Evolutionary conservation across 2,888 invertebrate species (phyloP).

Genomic region (Hydroisotoma schaefferi): DNA sequence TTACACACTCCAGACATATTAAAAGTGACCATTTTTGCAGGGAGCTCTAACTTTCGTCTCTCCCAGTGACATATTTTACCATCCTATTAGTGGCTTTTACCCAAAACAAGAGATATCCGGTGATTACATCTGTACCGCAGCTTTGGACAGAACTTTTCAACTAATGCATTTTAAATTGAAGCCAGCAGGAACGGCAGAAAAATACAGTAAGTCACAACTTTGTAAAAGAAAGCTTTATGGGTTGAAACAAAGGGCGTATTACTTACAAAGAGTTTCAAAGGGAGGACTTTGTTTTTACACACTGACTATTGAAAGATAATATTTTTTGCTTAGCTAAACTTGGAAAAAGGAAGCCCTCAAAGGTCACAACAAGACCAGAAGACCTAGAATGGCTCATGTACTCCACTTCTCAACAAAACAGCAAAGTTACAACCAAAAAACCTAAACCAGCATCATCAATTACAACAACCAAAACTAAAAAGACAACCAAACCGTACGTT

Average conservation of each 20-base stretch:
- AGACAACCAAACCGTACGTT: slow-evolving; percentile 3
- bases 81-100: slow-evolving; percentile 43
- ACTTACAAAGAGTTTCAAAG: too few relatives aligned
- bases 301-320: too few relatives aligned
- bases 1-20: too few relatives aligned
- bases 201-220: background rate
- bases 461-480: background rate
- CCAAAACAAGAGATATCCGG: slow-evolving; percentile 37
- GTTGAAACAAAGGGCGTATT: too few relatives aligned
- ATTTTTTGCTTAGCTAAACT: too few relatives aligned
- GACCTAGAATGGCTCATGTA: slow-evolving; percentile 32
- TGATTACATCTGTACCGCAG: slow-evolving; percentile 42
- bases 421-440: background rate
- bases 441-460: background rate
- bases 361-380: slow-evolving; percentile 12
- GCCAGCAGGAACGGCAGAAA: slow-evolving; percentile 11
- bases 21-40: slow-evolving; percentile 14
- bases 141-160: slow-evolving; percentile 34
- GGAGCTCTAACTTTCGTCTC: slow-evolving; percentile 38
- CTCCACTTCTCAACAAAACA: slow-evolving; percentile 21
- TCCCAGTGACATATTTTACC: slow-evolving; percentile 39
- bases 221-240: background rate
- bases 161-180: slow-evolving; percentile 39
- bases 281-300: too few relatives aligned
- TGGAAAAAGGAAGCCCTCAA: background rate